Base-by-base conservation (phyloP, 2,888 invertebrate genomes). In the Eupithecia pulchellata region DNA sequence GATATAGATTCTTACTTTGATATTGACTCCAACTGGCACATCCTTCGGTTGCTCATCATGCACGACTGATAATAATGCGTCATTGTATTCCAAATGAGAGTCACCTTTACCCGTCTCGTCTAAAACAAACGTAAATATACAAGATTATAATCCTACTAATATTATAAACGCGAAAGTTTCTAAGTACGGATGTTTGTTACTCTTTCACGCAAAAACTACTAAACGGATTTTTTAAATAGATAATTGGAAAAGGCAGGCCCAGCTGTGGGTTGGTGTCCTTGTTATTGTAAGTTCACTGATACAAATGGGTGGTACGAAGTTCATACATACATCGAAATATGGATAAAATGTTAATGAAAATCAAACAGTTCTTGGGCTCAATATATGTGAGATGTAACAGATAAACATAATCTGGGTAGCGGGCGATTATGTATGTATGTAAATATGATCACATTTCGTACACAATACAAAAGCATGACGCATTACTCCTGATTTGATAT, bases 41-140 rank as follows among this genome's bases (percentile, higher is more conserved):
- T 90, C 92, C 74, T 89, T 89, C 0, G 93, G 94, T 71, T 93
- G 93, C 73, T 93, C 93, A 32, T 93, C 93, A 58, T 93, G 93
- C 1, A 93, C 83, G 1, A 93, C 92, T 76, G 89, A 89, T 39
- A 93, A 73, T 34, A 93, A 77, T 4, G 91, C 87, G 70, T 91
- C 90, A 66, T 89, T 89, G 78, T 92, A 92, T 75, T 91, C 93
- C 60, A 86, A 78, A 77, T 92, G 89, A 20, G 80, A 71, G 27
- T 83, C 84, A 29, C 87, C 83, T 75, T 84, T 84, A 52, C 77
- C 84, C 20, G 85, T 81, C 74, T 85, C 77, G 20, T 86, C 91
- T 91, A 82, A 61, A 86, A 68, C 52, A 65, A 69, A 61, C 29
- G 29, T 57, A 57, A 29, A 27, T 13, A n/a, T 55, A 55, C 13